phyloP scores from a whole-genome alignment of 2,888 invertebrate species.

The Hypselothyrea guttata region DNA sequence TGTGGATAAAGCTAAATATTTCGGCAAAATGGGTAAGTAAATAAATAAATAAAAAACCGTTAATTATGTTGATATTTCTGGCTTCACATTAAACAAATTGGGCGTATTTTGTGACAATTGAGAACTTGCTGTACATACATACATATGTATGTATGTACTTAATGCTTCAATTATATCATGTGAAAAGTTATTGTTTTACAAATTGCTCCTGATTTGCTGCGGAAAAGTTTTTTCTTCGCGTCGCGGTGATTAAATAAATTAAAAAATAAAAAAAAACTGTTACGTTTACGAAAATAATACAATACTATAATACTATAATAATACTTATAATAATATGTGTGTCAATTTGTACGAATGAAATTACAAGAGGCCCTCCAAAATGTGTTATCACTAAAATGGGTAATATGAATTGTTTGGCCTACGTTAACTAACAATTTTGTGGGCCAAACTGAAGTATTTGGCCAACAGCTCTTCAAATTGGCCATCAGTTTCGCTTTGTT shows the following conservation, averaged over 20 bases:
- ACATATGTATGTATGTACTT: too few relatives aligned
- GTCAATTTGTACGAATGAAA: constrained; percentile 11
- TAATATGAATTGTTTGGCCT: constrained; percentile 16
- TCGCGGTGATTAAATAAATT: constrained; percentile 41
- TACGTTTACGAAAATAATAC: constrained; percentile 28
- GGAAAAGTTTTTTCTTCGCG: constrained; percentile 15
- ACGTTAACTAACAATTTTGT: too few relatives aligned
- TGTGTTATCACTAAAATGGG: constrained; percentile 18
- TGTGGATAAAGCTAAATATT: constrained; percentile 31
- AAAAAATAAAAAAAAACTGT: too few relatives aligned
- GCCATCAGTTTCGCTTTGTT: constrained; percentile 33
- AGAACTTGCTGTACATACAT: too few relatives aligned
- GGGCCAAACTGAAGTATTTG: constrained; percentile 4
- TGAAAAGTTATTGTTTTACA: constrained; percentile 1
- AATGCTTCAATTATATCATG: constrained; percentile 12
- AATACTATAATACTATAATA: too few relatives aligned
- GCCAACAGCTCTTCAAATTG: constrained; percentile 1
- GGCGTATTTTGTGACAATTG: too few relatives aligned
- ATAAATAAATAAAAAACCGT: constrained; percentile 15
- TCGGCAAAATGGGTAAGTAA: constrained; percentile 63
- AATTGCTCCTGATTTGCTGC: constrained; percentile 26
- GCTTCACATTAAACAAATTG: too few relatives aligned
- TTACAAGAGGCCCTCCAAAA: constrained; percentile 18
- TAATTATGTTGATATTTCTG: too few relatives aligned
- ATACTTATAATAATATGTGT: not conserved